phyloP scores from a whole-genome alignment of 2,888 invertebrate species.

The Melikaiella ostensackeni region DNA sequence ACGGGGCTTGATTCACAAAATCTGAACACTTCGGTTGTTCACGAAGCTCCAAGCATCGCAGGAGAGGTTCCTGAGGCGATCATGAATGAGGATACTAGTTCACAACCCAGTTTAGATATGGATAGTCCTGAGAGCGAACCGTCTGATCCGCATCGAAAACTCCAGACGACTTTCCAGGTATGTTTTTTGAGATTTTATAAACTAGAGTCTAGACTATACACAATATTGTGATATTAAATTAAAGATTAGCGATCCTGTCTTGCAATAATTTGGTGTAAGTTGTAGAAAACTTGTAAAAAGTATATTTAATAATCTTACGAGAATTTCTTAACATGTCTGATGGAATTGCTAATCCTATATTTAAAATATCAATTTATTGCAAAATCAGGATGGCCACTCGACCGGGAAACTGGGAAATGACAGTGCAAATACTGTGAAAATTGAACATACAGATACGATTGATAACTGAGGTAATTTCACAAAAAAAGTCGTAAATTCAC shows the following conservation, averaged over 20 bases:
- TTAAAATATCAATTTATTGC: no score
- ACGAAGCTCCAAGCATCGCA: slow-evolving; percentile 55
- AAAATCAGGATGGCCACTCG: no score
- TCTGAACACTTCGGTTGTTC: slow-evolving; percentile 47
- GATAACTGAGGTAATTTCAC: no score
- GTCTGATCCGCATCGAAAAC: slow-evolving; percentile 60
- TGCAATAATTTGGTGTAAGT: background rate
- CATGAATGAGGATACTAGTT: slow-evolving; percentile 75
- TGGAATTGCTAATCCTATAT: no score
- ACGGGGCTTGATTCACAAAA: slow-evolving; percentile 33
- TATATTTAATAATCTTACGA: no score
- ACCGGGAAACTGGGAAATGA: no score
- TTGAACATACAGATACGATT: no score
- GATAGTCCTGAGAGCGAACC: slow-evolving; percentile 67
- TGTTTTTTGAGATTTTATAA: background rate
- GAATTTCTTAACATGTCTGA: no score
- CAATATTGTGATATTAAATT: background rate
- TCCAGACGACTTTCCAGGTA: slow-evolving; percentile 70
- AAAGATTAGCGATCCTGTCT: background rate
- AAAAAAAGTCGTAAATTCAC: no score
- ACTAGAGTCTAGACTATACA: no score
- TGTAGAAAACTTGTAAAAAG: no score
- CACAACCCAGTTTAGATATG: slow-evolving; percentile 72
- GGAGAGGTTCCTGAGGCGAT: slow-evolving; percentile 71
- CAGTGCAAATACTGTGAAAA: no score